A percentile compares a stretch with the other conserved stretches of the same genome.
phyloP scores from a whole-genome alignment of 2,113 vertebrate species.

The Steatornis caripensis region DNA sequence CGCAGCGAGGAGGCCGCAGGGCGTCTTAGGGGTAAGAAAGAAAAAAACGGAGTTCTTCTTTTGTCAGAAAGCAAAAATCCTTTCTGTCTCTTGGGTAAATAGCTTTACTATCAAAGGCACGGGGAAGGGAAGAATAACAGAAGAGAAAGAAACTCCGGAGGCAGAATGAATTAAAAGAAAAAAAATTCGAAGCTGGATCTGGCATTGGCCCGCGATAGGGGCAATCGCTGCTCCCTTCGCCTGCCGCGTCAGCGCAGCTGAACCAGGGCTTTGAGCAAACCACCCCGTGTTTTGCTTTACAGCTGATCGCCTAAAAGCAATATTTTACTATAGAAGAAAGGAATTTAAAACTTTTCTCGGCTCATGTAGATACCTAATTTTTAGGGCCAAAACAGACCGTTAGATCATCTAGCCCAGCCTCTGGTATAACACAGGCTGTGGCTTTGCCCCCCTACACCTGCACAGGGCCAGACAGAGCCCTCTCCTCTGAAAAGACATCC shows the following conservation, averaged over 20 bases:
- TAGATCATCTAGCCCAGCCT: background rate
- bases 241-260: background rate
- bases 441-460: background rate
- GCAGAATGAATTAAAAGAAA: background rate
- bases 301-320: background rate
- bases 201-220: rapidly evolving
- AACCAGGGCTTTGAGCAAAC: background rate
- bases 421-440: background rate
- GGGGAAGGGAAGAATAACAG: background rate
- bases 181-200: background rate
- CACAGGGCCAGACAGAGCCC: background rate
- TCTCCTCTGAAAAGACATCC: background rate
- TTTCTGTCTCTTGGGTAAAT: background rate
- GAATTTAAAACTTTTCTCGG: background rate
- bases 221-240: background rate
- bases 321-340: background rate
- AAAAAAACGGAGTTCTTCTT: background rate
- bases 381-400: background rate
- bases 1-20: background rate
- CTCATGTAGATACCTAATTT: background rate
- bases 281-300: background rate
- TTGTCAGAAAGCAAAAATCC: background rate
- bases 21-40: background rate
- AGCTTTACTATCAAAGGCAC: background rate
- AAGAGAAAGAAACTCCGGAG: background rate